Conservation (phyloP, 2,113 vertebrate genomes). For the Macrotis lagotis region DNA sequence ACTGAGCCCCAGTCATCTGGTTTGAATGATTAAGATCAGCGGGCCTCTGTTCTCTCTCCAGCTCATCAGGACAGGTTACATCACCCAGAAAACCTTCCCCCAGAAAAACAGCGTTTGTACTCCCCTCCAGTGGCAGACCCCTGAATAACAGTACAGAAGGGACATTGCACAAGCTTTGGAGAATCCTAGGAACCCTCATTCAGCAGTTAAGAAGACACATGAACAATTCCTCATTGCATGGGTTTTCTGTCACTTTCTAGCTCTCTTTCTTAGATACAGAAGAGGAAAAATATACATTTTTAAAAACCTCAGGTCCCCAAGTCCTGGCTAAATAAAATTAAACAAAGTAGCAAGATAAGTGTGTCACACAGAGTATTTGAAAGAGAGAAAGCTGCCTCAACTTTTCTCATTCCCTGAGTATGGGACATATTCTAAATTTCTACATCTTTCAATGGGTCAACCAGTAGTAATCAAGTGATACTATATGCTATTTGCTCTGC, state of each 20-base stretch:
- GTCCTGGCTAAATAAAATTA: neutral
- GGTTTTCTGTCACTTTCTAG: neutral
- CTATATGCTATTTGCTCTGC: neutral
- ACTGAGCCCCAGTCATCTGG: neutral
- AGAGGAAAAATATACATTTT: neutral
- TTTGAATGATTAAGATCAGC: neutral
- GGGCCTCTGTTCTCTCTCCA: neutral
- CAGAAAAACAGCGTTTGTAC: neutral
- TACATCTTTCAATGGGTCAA: neutral
- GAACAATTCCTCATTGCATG: neutral
- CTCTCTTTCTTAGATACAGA: neutral
- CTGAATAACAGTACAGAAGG: neutral
- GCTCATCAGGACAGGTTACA: neutral
- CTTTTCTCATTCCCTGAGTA: neutral
- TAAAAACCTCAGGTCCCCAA: neutral
- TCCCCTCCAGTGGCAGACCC: conserved; percentile 10
- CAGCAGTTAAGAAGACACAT: neutral
- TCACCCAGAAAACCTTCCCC: neutral
- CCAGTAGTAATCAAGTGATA: neutral
- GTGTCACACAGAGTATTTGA: neutral
- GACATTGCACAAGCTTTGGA: neutral
- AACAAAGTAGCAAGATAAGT: neutral
- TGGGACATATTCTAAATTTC: neutral
- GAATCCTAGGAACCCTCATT: neutral
- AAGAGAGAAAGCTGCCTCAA: neutral